Evolutionary conservation across 2,113 vertebrate species (phyloP).

Genomic region (Seriola dumerili): DNA sequence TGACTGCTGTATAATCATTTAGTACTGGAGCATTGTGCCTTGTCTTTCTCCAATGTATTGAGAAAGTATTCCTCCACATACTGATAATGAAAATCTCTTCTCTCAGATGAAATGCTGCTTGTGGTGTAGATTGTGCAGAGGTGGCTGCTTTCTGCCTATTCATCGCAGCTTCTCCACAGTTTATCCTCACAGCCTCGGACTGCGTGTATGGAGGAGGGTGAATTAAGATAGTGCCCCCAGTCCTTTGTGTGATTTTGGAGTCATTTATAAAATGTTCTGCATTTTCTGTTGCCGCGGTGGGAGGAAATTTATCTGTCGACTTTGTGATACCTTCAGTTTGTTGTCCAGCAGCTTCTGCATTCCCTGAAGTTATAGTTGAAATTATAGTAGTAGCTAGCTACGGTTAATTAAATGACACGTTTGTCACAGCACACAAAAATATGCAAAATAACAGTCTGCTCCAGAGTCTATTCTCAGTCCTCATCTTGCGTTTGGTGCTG

Average conservation of each 20-base stretch:
- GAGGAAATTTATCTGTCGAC: neutral
- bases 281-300: neutral
- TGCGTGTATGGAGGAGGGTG: neutral
- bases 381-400: conserved; percentile 4
- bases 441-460: neutral
- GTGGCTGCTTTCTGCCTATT: neutral
- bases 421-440: conserved; percentile 9
- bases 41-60: neutral
- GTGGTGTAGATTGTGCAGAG: conserved; percentile 1
- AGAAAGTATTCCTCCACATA: neutral
- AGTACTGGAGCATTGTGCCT: neutral
- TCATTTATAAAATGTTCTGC: conserved; percentile 13
- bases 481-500: conserved; percentile 16
- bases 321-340: conserved; percentile 32
- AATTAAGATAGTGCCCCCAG: neutral
- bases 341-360: neutral
- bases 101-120: neutral
- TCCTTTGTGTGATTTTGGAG: conserved; percentile 2
- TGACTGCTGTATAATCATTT: neutral
- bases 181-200: neutral
- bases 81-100: neutral
- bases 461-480: neutral
- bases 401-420: conserved; percentile 22
- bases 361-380: conserved; percentile 18
- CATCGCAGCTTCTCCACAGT: neutral